Base-by-base conservation (phyloP, 2,797 vertebrate genomes). In the Lycodopsis pacificus region DNA sequence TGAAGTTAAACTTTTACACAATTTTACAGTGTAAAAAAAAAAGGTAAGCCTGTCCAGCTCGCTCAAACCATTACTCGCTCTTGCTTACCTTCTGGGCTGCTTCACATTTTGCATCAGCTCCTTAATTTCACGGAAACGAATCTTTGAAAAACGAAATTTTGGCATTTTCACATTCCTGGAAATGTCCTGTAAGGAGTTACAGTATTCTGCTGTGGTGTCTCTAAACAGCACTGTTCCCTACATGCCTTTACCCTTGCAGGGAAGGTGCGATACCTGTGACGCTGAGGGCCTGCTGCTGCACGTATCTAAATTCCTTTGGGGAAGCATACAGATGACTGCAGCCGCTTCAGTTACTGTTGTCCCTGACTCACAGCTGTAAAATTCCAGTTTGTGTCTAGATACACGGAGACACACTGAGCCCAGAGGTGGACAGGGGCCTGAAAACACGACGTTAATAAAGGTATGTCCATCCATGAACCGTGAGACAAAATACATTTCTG, bases 101-200 rank as follows among this genome's bases (percentile, higher is more conserved):
- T 84, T 92, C 54, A 90, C 74, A 73, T 88, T 91, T 57, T 85
- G 67, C 27, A 93, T 86, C 6, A 94, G 32, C 73, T 93, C 92
- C 76, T 90, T 94, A 22, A 95, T 76, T 54, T 93, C 77, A 63
- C 86, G 78, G 48, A 91, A 85, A 7, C 79, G 63, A 19, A 92
- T 83, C 73, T 76, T 94, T 61, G 93, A 92, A 86, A 94, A 93
- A 58, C 93, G 76, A 65, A 82, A 76, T 70, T 93, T 95, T 0
- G 92, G 85, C 93, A 94, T 94, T 44, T 70, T 91, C 36, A 76
- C 90, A 89, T 93, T 19, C 32, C 79, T 56, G 64, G 17, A 11
- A 10, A 12, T 7, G 61, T 77, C 71, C 59, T 27, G 48, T n/a
- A 4, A 27, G 19, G 49, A 49, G 56, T 8, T 17, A 1, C 38